A percentile compares a stretch with the other conserved stretches of the same genome.
These are phyloP conservation scores for Oplegnathus fasciatus DNA, from an alignment of 2,113 vertebrate species.

Conservation along the genomic window DNA sequence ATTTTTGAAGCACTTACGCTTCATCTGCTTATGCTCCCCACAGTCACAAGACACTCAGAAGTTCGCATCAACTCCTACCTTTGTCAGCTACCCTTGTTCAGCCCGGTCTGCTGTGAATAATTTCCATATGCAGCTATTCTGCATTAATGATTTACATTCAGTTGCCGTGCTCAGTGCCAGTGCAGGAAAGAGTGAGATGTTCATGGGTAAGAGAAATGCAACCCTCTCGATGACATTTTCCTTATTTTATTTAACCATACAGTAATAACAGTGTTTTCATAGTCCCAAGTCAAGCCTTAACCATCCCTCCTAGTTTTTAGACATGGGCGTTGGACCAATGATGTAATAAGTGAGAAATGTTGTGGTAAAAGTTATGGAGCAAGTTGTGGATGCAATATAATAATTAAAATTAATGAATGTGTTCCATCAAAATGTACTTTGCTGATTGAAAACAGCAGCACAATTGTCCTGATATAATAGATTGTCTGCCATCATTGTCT, in stretches of 20 bases:
- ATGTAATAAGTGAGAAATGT: background rate
- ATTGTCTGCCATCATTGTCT: background rate
- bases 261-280: background rate
- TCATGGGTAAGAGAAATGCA: background rate
- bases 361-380: background rate
- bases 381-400: background rate
- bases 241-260: background rate
- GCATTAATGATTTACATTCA: constrained; percentile 39
- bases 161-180: background rate
- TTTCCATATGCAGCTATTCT: constrained; percentile 17
- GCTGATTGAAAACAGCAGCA: background rate
- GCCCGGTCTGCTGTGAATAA: constrained; percentile 11
- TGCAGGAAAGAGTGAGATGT: background rate
- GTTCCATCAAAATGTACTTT: background rate
- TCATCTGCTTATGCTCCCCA: background rate
- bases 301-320: background rate
- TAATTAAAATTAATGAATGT: background rate
- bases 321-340: background rate
- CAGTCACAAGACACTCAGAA: background rate
- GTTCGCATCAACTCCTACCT: background rate
- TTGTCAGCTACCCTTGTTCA: constrained; percentile 4
- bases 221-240: background rate
- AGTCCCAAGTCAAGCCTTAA: background rate
- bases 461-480: background rate
- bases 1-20: constrained; percentile 11